Conservation (phyloP, 2,888 invertebrate species). For the Ectropis crepuscularia region DNA sequence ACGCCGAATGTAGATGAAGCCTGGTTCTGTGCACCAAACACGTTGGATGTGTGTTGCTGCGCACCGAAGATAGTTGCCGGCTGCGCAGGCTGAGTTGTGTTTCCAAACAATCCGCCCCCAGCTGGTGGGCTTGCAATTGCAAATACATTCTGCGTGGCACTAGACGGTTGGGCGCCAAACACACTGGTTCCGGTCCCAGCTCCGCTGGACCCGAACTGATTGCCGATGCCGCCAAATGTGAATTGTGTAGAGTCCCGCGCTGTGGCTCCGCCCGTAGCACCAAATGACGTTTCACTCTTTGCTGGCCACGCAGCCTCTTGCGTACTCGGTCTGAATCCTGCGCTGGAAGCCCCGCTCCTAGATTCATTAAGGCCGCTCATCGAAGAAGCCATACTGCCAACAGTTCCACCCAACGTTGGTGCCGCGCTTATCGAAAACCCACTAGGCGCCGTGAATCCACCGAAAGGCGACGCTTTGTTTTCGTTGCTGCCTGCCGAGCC, state of each 20-base stretch:
- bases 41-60: conserved; percentile 49
- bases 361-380: not conserved
- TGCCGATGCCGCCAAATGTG: conserved; percentile 55
- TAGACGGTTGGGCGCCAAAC: conserved; percentile 39
- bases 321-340: conserved; percentile 22
- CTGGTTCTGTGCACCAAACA: conserved; percentile 58
- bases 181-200: conserved; percentile 11
- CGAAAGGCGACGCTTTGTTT: conserved; percentile 14
- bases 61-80: conserved; percentile 57
- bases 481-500: conserved; percentile 5
- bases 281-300: conserved; percentile 51
- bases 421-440: conserved; percentile 21
- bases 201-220: conserved; percentile 50
- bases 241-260: conserved; percentile 60
- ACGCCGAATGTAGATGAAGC: conserved; percentile 64
- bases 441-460: conserved; percentile 41
- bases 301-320: conserved; percentile 62
- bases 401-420: conserved; percentile 12
- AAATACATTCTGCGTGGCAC: conserved; percentile 51
- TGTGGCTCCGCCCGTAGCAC: conserved; percentile 42
- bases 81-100: conserved; percentile 45
- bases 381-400: not conserved
- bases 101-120: conserved; percentile 56
- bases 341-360: not conserved
- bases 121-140: conserved; percentile 55